These are phyloP conservation scores for Riptortus pedestris DNA, from an alignment of 1,140 invertebrate genomes.

Conservation along the genomic window DNA sequence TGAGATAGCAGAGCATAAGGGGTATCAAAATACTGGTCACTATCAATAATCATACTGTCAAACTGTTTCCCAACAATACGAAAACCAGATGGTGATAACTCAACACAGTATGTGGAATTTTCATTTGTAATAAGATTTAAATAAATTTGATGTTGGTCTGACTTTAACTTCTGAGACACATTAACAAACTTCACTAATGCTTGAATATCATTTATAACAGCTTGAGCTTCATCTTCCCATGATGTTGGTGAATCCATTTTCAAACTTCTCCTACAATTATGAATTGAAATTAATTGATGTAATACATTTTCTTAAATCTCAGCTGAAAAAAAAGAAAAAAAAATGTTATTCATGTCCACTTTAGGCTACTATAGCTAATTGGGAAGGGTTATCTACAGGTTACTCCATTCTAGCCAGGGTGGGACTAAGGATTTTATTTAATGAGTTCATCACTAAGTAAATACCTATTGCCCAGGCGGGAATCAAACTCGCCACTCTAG, in stretches of 20 bases:
- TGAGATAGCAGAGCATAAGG: conserved; percentile 15
- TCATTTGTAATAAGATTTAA: conserved; percentile 11
- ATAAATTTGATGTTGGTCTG: conserved; percentile 1
- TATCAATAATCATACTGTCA: not conserved
- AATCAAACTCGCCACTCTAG: too few species aligned
- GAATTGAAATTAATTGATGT: too few species aligned
- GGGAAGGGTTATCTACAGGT: too few species aligned
- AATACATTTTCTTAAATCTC: too few species aligned
- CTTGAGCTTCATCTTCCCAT: conserved; percentile 20
- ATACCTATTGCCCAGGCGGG: too few species aligned
- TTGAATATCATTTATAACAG: conserved; percentile 16
- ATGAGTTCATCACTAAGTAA: too few species aligned
- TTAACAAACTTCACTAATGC: conserved; percentile 3
- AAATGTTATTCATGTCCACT: too few species aligned
- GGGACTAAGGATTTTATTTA: too few species aligned
- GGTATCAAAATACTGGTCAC: conserved; percentile 16
- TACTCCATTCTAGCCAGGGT: too few species aligned
- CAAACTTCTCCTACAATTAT: too few species aligned
- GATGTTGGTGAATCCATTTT: not conserved
- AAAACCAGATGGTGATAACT: conserved; percentile 15
- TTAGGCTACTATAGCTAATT: too few species aligned
- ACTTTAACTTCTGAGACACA: not conserved
- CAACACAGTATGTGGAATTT: conserved; percentile 1
- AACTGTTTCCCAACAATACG: conserved; percentile 11
- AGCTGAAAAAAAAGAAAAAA: too few species aligned